Evolutionary conservation across 2,113 vertebrate species (phyloP).

Genomic region (Alethe castanea): DNA sequence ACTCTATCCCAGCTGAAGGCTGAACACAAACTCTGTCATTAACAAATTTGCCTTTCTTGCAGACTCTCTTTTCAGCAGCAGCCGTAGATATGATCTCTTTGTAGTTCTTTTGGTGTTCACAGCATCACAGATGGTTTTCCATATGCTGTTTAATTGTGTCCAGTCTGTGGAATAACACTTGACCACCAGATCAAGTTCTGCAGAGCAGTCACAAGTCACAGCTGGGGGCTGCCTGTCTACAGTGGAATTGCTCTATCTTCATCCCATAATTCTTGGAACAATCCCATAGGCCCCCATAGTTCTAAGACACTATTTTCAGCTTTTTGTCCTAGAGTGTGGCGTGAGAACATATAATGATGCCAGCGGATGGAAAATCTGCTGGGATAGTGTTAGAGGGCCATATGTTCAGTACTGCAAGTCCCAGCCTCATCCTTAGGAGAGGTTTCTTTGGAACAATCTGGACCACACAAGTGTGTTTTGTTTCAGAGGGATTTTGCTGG

Average conservation of each 20-base stretch:
- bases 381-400: not conserved
- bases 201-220: not conserved
- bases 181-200: not conserved
- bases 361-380: not conserved
- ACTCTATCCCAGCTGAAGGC: not conserved
- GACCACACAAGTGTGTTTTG: accelerated
- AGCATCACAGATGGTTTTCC: not conserved
- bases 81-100: not conserved
- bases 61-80: not conserved
- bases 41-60: not conserved
- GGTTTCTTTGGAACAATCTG: not conserved
- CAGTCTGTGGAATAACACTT: not conserved
- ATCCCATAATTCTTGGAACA: not conserved
- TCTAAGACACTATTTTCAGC: not conserved
- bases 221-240: accelerated
- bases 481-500: not conserved
- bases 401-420: not conserved
- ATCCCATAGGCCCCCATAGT: too few species aligned
- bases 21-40: not conserved
- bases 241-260: not conserved
- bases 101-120: not conserved
- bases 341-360: not conserved
- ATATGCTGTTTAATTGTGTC: not conserved
- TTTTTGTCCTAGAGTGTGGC: not conserved
- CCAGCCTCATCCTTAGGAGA: not conserved